Base-by-base conservation (phyloP, 35 echinoderm and acorn worm species). In the Nesometra sesokonis region DNA sequence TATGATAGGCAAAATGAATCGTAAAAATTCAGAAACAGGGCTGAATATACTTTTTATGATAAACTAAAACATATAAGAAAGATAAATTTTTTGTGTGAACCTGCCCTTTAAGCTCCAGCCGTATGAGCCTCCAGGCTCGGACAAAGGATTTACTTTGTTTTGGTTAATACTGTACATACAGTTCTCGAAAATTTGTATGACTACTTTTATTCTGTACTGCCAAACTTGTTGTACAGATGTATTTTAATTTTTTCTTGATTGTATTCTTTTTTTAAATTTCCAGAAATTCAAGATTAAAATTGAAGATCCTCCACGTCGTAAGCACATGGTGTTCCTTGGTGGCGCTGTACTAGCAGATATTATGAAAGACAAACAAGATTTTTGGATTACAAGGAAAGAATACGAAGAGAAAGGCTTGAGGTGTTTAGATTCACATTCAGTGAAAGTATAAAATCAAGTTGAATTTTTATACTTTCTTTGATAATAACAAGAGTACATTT, bases 251-350 rank as follows among this genome's bases (percentile, higher is more conserved):
- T 67, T 5, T 27, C 23, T 84, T 33, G 43, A 21, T 7, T 33
- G 11, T 29, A 31, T 83, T 46, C 29, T 46, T 46, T 39, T 37
- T 67, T 33, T 11, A 27, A 35, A 17, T 0, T 76, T 77, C 9
- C 88, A 98, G 95, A 98, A 98, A 94, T 98, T 98, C 90, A 98
- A 98, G 84, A 82, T 98, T 29, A 87, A 93, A 78, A 98, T 98
- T 43, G 95, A 98, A 82, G 95, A 98, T 80, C 95, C 95, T 32
- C 95, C 95, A 3, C 86, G 95, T 29, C 95, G 95, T 89, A 98
- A 98, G 76, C 95, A 98, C 92, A 98, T 98, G 95, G 95, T 98
- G 67, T 98, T 98, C 95, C 92, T 98, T 35, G 95, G 95, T 39
- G 95, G 95, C 21, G 95, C 95, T 77, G 95, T 98, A 5, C 89